Base-by-base conservation (phyloP, 2,113 vertebrate genomes). In the Ancistrus triradiatus region DNA sequence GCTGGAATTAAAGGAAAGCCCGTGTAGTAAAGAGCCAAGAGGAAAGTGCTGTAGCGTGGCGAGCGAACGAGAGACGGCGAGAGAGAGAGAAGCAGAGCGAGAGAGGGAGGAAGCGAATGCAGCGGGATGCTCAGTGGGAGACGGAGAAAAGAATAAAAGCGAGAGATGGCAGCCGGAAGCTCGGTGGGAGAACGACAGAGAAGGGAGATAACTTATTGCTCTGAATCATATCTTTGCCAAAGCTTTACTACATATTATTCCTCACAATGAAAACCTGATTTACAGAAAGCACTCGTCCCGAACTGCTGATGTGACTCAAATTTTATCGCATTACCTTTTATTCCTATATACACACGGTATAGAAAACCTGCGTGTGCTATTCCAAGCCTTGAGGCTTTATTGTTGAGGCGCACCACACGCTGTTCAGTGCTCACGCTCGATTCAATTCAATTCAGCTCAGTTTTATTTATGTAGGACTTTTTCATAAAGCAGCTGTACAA, bases 1-100 rank as follows among this genome's bases (percentile, higher is more conserved):
- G 64, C 24, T 31, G 44, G 55, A 59, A 17, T 51, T 59, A 67
- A 43, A 59, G 37, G 25, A 33, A 52, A 22, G n/a, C 35, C 59
- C 14, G 22, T 51, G 46, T 35, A 21, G 18, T 27, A 21, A 35
- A 31, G 42, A 67, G 55, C 46, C 56, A 28, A 25, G 14, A 14
- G 28, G 53, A 22, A 28, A n/a, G 13, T 42, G 48, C 6, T 42
- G 48, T 42, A 49, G 44, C 49, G 48, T 19, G 22, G 44, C 13
- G 6, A 18, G 44, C 1, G 15, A 44, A 28, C 15, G 43, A 31
- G 7, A 31, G 28, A n/a, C n/a, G n/a, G n/a, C n/a, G n/a, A n/a
- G 46, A 33, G 17, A 47, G 27, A 46, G 7, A 31, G 28, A 31
- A 31, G 7, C 27, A 7, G 27, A 31, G 40, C n/a, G 27, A 47